Base-by-base conservation (phyloP, 2,113 vertebrate genomes). In the Halichoeres trimaculatus region DNA sequence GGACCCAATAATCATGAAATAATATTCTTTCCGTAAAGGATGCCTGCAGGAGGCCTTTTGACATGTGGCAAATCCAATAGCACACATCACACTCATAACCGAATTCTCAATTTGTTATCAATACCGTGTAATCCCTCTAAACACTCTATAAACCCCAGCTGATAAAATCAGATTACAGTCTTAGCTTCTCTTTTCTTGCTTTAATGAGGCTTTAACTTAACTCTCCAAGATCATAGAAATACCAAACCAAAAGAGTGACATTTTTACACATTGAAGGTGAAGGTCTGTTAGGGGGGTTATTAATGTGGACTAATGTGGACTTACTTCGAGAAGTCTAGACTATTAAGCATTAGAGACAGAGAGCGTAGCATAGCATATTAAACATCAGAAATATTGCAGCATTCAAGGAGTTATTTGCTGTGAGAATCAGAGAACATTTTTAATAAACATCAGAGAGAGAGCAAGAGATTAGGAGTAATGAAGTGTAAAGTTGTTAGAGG, bases 241-340 rank as follows among this genome's bases (percentile, higher is more conserved):
- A 83, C 55, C 74, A 89, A 90, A 83, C 78, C 67, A 90, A 88
- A 86, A 76, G 74, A 71, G 87, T 90, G 87, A 88, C 79, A 80
- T 56, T 69, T 90, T 77, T 87, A 78, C 77, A 90, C 78, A 75
- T 64, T 77, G 70, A 77, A 79, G 79, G 89, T 89, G 71, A 80
- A 69, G 68, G 74, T 83, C 72, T 83, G 53, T 68, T 85, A 69
- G 70, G 41, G 74, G 81, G 80, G 55, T 83, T 76, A 78, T 80
- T 84, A 78, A 88, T 62, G 77, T 0, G 69, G 74, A 81, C 85
- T 84, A 81, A 80, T 85, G 10, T 87, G 73, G 73, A 92, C 91
- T 91, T 92, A 92, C 90, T 81, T 92, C 76, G 89, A 84, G 90
- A 88, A 87, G 91, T 92, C 91, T 89, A 90, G 88, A 67, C 91